These are phyloP conservation scores for Gouania willdenowi DNA, from an alignment of 2,797 vertebrate genomes.

Conservation along the genomic window DNA sequence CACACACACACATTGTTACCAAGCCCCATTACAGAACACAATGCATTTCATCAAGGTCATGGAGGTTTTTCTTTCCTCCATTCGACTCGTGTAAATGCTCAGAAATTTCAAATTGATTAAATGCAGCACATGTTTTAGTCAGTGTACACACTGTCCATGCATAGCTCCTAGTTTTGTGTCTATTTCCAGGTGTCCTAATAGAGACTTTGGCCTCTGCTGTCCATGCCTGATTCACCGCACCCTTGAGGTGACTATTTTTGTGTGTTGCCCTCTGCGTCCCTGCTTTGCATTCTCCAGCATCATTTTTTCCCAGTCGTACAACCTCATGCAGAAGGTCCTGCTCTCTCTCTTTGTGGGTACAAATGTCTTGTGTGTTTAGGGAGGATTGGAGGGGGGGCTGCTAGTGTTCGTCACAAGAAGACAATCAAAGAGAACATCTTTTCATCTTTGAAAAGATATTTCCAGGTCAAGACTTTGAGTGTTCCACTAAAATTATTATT, in stretches of 20 bases:
- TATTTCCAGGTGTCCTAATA: conserved; percentile 48
- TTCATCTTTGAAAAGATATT: no score
- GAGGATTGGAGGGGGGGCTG: no score
- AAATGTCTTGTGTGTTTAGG: not conserved
- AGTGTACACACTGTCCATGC: not conserved
- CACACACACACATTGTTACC: not conserved
- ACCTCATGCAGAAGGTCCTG: conserved; percentile 24
- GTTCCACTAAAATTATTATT: no score
- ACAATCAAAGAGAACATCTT: not conserved
- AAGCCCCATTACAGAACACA: no score
- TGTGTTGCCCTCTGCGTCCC: conserved; percentile 21
- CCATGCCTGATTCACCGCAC: conserved; percentile 53
- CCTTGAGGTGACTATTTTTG: conserved; percentile 53
- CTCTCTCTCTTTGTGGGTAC: conserved; percentile 4
- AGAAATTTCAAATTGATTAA: not conserved
- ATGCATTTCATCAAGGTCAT: not conserved
- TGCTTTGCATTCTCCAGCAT: conserved; percentile 32
- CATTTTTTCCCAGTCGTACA: conserved; percentile 22
- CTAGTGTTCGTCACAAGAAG: not conserved
- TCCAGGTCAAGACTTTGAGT: no score
- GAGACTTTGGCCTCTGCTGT: conserved; percentile 48
- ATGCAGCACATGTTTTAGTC: not conserved
- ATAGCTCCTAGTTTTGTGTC: conserved; percentile 17
- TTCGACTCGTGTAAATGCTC: conserved; percentile 11
- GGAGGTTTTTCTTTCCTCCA: conserved; percentile 7